Conservation (phyloP, 2,113 vertebrate genomes). For the Oreotrochilus melanogaster region DNA sequence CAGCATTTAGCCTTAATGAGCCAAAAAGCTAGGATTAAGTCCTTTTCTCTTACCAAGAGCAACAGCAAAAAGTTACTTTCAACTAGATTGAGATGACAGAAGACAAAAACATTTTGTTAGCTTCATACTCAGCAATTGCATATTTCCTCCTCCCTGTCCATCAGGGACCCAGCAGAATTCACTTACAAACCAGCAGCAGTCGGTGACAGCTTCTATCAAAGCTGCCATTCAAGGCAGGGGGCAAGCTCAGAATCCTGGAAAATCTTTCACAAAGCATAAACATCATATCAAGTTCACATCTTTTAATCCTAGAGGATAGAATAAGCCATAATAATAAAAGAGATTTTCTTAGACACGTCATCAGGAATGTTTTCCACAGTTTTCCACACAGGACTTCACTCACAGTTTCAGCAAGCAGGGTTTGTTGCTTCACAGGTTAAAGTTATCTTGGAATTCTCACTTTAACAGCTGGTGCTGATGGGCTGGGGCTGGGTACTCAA, state of each 20-base stretch:
- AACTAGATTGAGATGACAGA: background rate
- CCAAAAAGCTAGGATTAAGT: background rate
- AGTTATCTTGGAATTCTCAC: too few species aligned
- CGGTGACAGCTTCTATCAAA: background rate
- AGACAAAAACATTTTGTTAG: conserved; percentile 3
- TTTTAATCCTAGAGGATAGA: fast-evolving
- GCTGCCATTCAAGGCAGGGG: background rate
- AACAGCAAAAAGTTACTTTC: background rate
- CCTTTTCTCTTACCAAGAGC: background rate
- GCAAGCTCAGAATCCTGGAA: background rate
- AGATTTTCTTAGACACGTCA: background rate
- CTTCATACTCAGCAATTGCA: background rate
- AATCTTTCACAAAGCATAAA: background rate
- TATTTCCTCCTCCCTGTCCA: background rate
- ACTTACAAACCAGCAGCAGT: background rate
- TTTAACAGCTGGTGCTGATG: background rate
- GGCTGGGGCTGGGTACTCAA: background rate
- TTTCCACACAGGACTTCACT: background rate
- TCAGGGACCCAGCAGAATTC: background rate
- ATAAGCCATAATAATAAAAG: too few species aligned
- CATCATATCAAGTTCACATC: background rate
- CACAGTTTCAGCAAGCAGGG: background rate
- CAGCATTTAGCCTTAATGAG: background rate
- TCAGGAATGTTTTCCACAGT: background rate
- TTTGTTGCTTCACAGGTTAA: background rate